Evolutionary conservation across 2,113 vertebrate species (phyloP).

Genomic region (Terrapene triunguis): DNA sequence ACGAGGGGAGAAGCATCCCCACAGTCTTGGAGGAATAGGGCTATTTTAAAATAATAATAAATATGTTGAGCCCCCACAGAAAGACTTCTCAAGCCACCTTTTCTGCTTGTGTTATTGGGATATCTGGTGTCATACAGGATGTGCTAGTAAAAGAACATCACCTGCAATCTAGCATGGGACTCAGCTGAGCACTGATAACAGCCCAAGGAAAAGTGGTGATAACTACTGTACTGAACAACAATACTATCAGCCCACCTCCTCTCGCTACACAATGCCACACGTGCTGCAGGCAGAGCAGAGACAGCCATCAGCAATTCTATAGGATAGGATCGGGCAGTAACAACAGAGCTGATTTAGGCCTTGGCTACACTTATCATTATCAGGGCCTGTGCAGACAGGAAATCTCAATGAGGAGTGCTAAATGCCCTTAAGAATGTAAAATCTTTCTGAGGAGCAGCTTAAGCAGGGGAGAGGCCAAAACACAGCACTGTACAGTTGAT

Average conservation of each 20-base stretch:
- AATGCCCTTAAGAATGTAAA: background rate
- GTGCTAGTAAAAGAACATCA: background rate
- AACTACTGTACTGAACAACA: no score
- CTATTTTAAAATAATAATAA: accelerated
- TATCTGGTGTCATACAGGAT: background rate
- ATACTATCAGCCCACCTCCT: background rate
- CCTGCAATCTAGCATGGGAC: background rate
- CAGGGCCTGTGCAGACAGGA: accelerated
- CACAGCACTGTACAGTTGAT: accelerated
- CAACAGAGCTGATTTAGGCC: background rate
- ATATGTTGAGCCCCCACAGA: background rate
- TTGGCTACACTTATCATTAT: no score
- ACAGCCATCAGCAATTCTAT: accelerated
- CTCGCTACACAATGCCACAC: accelerated
- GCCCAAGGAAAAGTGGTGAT: background rate
- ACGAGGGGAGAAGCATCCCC: background rate
- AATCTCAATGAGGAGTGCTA: background rate
- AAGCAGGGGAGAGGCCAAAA: background rate
- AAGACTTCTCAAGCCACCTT: background rate
- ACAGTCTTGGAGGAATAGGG: background rate
- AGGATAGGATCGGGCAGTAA: accelerated
- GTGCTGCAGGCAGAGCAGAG: accelerated
- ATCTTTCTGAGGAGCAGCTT: background rate
- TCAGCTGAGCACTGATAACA: background rate
- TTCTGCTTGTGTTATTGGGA: background rate